These are phyloP conservation scores for Rhynchotus rufescens DNA, from an alignment of 2,797 vertebrate genomes.

Conservation along the genomic window DNA sequence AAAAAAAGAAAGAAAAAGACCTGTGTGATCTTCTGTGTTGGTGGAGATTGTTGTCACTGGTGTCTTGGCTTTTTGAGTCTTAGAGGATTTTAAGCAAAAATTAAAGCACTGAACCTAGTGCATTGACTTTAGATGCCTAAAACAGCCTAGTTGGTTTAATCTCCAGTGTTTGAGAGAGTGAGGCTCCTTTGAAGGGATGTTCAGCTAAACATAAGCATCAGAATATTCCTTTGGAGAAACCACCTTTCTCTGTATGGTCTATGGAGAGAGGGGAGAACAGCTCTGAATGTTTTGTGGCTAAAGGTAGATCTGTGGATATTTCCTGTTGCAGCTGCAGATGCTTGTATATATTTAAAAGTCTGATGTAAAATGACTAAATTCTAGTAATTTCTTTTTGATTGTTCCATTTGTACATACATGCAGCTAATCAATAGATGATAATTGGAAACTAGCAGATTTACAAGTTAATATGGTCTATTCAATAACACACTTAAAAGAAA, in stretches of 20 bases:
- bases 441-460: slow-evolving; percentile 71
- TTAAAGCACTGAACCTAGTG: background rate
- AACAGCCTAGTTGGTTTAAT: background rate
- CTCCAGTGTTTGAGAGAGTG: background rate
- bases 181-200: background rate
- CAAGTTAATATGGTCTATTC: slow-evolving; percentile 72
- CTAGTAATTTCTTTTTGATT: slow-evolving; percentile 58
- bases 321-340: background rate
- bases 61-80: background rate
- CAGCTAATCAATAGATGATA: slow-evolving; percentile 72
- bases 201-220: background rate
- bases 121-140: background rate
- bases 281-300: background rate
- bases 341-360: background rate
- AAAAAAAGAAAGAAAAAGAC: background rate
- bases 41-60: background rate
- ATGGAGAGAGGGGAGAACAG: background rate
- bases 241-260: background rate
- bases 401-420: slow-evolving; percentile 67
- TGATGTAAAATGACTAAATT: slow-evolving; percentile 36
- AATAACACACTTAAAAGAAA: slow-evolving; percentile 53
- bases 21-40: background rate
- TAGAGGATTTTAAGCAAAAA: slow-evolving; percentile 3
- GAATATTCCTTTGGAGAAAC: background rate
- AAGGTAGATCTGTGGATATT: background rate